Conservation (phyloP, 2,888 invertebrate genomes). For the Nemotelus nigrinus region DNA sequence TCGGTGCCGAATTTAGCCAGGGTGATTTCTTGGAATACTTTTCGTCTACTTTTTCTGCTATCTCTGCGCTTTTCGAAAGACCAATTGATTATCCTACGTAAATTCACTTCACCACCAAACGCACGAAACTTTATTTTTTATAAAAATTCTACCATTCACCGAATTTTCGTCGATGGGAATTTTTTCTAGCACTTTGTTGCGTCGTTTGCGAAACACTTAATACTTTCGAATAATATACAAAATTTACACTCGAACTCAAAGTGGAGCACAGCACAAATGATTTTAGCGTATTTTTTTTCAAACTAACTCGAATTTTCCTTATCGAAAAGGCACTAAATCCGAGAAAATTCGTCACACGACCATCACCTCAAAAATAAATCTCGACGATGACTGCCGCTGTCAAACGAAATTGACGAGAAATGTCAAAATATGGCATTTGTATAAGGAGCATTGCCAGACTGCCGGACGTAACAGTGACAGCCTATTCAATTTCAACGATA, state of each 20-base stretch:
- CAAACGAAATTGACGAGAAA: slow-evolving; percentile 23
- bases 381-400: neutral
- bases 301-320: slow-evolving; percentile 24
- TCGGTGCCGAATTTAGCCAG: slow-evolving; percentile 27
- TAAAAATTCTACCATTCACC: neutral
- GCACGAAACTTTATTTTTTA: slow-evolving; percentile 10
- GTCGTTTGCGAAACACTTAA: neutral
- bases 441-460: neutral
- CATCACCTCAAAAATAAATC: slow-evolving; percentile 35
- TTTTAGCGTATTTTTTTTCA: neutral
- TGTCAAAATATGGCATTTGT: neutral
- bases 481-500: neutral
- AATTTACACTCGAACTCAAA: slow-evolving; percentile 4
- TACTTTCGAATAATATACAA: neutral
- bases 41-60: neutral
- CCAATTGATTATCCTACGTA: neutral
- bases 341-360: slow-evolving; percentile 24
- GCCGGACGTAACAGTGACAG: neutral
- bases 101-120: slow-evolving; percentile 34
- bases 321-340: slow-evolving; percentile 33
- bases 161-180: neutral
- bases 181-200: neutral
- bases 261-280: slow-evolving; percentile 1
- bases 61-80: neutral
- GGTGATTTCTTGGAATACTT: neutral